Evolutionary conservation across 2,113 vertebrate genomes (phyloP).

Genomic region (Sterna hirundo): DNA sequence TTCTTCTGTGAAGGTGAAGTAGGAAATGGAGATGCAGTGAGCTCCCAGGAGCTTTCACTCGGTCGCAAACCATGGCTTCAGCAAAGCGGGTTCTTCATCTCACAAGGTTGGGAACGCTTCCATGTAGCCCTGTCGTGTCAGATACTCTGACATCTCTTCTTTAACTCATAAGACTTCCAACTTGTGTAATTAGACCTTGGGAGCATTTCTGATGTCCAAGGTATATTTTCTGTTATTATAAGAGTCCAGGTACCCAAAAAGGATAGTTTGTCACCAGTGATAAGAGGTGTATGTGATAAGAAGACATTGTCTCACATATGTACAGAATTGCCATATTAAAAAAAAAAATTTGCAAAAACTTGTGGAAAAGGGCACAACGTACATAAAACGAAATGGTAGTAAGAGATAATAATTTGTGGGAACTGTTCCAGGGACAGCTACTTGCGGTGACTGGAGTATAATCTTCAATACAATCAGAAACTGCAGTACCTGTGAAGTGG

Average conservation of each 20-base stretch:
- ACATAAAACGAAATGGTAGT: background rate
- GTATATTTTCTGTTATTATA: background rate
- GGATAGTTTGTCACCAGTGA: background rate
- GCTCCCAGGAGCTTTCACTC: background rate
- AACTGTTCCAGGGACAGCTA: background rate
- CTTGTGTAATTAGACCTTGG: background rate
- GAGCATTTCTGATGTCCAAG: background rate
- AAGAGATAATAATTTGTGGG: background rate
- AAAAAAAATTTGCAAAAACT: background rate
- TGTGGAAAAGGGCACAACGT: background rate
- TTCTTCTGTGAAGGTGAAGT: background rate
- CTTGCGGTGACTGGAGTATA: background rate
- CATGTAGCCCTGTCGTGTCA: fast-evolving
- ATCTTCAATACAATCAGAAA: background rate
- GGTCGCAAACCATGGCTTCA: background rate
- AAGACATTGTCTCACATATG: background rate
- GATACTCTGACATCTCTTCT: background rate
- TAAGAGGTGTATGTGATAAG: background rate
- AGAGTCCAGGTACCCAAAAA: background rate
- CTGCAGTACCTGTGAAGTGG: background rate
- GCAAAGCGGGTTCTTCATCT: background rate
- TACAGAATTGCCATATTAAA: background rate
- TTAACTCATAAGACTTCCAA: background rate
- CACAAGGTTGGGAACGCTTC: background rate
- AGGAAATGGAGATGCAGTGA: background rate